Base-by-base conservation (phyloP, 1,140 invertebrate species). In the Radopholus similis region DNA sequence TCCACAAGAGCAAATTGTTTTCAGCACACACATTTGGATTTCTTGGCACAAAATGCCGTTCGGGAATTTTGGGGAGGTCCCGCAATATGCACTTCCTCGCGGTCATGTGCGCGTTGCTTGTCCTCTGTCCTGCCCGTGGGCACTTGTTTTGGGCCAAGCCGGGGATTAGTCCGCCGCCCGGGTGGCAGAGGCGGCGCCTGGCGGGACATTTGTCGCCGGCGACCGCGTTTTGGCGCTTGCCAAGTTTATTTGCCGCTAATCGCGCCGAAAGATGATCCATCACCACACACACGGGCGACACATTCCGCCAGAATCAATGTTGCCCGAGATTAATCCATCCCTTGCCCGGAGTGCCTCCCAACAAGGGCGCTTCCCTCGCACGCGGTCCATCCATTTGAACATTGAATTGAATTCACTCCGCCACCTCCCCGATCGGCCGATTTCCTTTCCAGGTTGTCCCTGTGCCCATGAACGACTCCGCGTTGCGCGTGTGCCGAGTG, bases 401-500 rank as follows among this genome's bases (percentile, higher is more conserved):
- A 13, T 42, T 42, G 11, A 1, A 42, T 1, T 1, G 18, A 13
- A 13, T 42, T 42, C 18, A 42, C 38, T 0, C 11, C 11, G 18
- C 11, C 38, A 42, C 11, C 38, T 13, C 11, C 38, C 11, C 0
- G 11, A 42, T 13, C 38, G n/a, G 38, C 23, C 13, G 15, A 23
- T 23, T 51, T 51, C 8, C 30, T 2, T 8, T 21, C 21, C 26
- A 47, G n/a, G 26, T 47, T 15, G 44, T 18, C 44, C n/a, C 6
- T 23, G 6, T 47, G 6, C 6, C n/a, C 44, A 62, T 62, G 59
- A 62, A 62, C 30, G 28, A 42, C 18, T 40, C 59, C 34, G 59
- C 59, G 5, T 13, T 62, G 49, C 42, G 23, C 13, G 38, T 42
- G 28, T 62, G 28, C 49, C 59, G 59, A 26, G 3, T 62, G 42